phyloP scores from a whole-genome alignment of 2,797 vertebrate species.

The Trachops cirrhosus region DNA sequence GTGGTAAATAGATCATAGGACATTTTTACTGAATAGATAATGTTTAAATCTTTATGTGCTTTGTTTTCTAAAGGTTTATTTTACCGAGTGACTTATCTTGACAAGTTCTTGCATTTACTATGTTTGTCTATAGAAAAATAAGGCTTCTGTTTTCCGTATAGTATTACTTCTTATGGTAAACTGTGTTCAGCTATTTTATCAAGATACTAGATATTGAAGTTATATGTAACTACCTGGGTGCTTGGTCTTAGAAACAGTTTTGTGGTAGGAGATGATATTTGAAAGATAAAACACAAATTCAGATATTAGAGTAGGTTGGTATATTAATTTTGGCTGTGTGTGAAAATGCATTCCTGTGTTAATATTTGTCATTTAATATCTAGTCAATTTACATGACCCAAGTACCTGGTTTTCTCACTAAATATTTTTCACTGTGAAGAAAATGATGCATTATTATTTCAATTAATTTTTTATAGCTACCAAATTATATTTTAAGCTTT shows the following conservation, averaged over 20 bases:
- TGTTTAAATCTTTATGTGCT: neutral
- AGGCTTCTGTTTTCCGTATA: neutral
- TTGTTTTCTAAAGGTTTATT: neutral
- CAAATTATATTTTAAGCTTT: slow-evolving; percentile 20
- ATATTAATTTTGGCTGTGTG: neutral
- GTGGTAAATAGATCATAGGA: neutral
- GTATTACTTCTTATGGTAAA: neutral
- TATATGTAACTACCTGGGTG: neutral
- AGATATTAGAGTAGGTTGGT: neutral
- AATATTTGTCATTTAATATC: neutral
- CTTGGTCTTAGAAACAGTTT: neutral
- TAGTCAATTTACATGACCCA: neutral
- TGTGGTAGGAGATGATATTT: neutral
- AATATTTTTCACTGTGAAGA: neutral
- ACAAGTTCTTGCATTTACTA: neutral
- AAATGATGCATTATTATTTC: neutral
- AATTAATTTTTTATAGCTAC: slow-evolving; percentile 1
- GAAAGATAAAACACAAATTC: neutral
- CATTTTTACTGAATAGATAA: neutral
- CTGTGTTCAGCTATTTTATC: neutral
- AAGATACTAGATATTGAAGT: neutral
- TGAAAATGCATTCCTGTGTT: neutral
- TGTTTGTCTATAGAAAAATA: neutral
- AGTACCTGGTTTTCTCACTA: neutral
- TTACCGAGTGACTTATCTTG: neutral